Percentiles rank a stretch among this genome's conserved stretches.
phyloP scores from a whole-genome alignment of 2,113 vertebrate genomes.

The Perognathus longimembris region DNA sequence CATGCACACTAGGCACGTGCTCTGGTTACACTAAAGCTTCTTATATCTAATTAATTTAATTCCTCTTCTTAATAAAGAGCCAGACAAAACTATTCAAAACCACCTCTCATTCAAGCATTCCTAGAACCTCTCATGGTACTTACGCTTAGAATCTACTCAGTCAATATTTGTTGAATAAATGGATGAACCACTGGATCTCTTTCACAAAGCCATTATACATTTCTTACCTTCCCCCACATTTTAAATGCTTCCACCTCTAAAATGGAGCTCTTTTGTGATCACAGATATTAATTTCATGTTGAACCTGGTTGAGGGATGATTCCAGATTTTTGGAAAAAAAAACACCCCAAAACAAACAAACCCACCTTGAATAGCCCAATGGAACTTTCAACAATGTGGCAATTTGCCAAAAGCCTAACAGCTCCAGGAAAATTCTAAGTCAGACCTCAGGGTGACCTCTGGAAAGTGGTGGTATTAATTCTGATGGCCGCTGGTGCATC shows the following conservation, averaged over 20 bases:
- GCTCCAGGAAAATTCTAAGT: background rate
- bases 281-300: constrained; percentile 15
- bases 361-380: background rate
- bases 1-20: too few relatives aligned
- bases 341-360: too few relatives aligned
- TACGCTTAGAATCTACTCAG: background rate
- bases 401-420: constrained; percentile 27
- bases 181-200: background rate
- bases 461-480: background rate
- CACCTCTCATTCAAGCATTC: background rate
- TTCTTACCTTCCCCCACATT: background rate
- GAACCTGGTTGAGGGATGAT: background rate
- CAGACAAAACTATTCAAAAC: background rate
- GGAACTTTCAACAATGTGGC: background rate
- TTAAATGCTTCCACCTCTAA: background rate
- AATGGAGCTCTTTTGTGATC: background rate
- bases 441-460: background rate
- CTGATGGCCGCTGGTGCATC: background rate
- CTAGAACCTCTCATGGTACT: background rate
- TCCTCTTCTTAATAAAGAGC: background rate
- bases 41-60: background rate
- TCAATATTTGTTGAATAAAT: background rate
- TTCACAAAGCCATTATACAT: background rate
- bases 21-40: background rate
- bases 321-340: background rate